Evolutionary conservation across 2,888 invertebrate species (phyloP).

Genomic region (Bimastos eiseni): DNA sequence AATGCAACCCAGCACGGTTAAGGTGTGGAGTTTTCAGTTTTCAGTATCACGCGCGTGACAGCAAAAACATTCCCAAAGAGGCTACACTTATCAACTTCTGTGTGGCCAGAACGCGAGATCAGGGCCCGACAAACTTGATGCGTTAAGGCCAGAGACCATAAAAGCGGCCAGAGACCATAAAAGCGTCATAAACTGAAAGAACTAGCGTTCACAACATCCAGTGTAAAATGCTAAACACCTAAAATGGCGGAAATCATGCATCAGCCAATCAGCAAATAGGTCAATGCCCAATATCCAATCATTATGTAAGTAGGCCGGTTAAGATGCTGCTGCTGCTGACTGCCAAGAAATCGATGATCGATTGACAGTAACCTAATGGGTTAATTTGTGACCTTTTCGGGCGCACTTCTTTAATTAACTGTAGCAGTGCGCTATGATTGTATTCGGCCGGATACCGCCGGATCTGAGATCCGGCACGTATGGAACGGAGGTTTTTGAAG

Average conservation of each 20-base stretch:
- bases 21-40: neutral
- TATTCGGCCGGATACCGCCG: no score
- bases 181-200: neutral
- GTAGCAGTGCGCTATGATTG: no score
- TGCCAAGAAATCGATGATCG: neutral
- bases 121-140: neutral
- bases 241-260: neutral
- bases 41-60: neutral
- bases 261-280: neutral
- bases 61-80: neutral
- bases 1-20: neutral
- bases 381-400: no score
- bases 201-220: neutral
- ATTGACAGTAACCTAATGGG: neutral
- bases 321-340: neutral
- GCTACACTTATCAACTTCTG: neutral
- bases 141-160: neutral
- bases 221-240: neutral
- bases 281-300: neutral
- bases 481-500: no score
- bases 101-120: neutral
- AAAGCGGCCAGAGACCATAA: neutral
- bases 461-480: no score
- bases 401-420: no score
- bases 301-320: neutral